Conservation (phyloP, 2,113 vertebrate genomes). For the Panurus biarmicus region DNA sequence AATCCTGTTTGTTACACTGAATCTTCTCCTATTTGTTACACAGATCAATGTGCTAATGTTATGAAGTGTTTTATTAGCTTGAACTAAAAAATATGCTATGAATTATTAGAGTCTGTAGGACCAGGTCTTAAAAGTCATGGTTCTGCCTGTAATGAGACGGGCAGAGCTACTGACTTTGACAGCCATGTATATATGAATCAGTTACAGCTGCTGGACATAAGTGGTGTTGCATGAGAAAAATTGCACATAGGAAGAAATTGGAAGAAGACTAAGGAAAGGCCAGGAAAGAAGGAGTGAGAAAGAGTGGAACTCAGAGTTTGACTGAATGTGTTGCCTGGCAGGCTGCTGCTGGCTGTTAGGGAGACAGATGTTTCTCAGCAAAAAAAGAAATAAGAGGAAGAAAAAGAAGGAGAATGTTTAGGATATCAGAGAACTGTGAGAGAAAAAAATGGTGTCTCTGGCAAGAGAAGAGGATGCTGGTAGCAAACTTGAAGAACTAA, state of each 20-base stretch:
- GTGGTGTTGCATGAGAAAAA: not conserved
- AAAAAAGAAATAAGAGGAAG: not conserved
- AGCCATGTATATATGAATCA: not conserved
- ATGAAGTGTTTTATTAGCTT: not conserved
- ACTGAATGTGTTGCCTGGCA: not conserved
- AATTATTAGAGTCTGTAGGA: not conserved
- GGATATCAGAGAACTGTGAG: not conserved
- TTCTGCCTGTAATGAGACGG: not conserved
- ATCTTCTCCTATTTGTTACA: not conserved
- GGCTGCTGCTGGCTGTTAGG: not conserved
- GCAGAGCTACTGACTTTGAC: not conserved
- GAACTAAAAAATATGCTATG: not conserved
- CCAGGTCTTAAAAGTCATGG: not conserved
- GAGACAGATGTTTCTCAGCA: not conserved
- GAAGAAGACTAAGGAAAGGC: not conserved
- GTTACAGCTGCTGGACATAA: not conserved
- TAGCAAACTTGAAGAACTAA: not conserved
- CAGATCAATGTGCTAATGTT: not conserved
- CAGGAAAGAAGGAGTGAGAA: not conserved
- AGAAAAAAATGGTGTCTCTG: not conserved
- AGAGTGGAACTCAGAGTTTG: not conserved
- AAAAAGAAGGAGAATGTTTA: constrained; percentile 7
- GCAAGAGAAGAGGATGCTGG: not conserved
- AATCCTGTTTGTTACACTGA: not conserved
- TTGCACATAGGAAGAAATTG: not conserved